Evolutionary conservation across 2,797 vertebrate species (phyloP), one percentile per base, ranked within the genome.

Genomic region (Ataeniobius toweri): DNA sequence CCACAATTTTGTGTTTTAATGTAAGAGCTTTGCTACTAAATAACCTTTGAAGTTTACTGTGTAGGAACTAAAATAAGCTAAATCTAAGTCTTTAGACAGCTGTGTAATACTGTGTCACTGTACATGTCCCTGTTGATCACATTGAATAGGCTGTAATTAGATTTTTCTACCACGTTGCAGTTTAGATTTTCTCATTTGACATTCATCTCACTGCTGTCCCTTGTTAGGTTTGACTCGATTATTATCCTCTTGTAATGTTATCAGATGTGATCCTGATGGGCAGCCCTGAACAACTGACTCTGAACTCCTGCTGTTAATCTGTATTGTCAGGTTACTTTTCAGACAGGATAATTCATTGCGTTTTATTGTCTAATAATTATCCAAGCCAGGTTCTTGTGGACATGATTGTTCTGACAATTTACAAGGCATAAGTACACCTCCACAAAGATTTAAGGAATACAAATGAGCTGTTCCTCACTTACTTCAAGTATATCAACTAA

Each of bases 171-270:
- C 9, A 22, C 18, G 18, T 1, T 41, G 36, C 36, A 20, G 18
- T 12, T 41, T 39, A 8, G 41, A 41, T 67, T 67, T 67, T 67
- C 22, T 67, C 36, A 67, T 39, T 67, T 22, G 31, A 22, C 63
- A 39, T 67, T 67, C 63, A 67, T 67, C 63, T 67, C 8, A 41
- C 63, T 67, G 63, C 20, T 67, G 36, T 67, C 63, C 36, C 36
- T 41, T 24, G 22, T 55, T 55, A 55, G 53, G 20, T 67, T 67
- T 41, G 63, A 67, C 63, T 67, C 20, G 63, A 67, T 67, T 67
- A 67, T 67, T 67, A 67, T 67, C 63, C 22, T 67, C 36, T 41
- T 67, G 36, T 67, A 67, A 67, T 24, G 36, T 36, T 67, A 39
- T 51, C 50, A 67, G 36, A 41, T 24, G 63, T 22, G 36, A 67